Conservation (phyloP, 2,113 vertebrate species). For the Cyprinodon brontotheroides region DNA sequence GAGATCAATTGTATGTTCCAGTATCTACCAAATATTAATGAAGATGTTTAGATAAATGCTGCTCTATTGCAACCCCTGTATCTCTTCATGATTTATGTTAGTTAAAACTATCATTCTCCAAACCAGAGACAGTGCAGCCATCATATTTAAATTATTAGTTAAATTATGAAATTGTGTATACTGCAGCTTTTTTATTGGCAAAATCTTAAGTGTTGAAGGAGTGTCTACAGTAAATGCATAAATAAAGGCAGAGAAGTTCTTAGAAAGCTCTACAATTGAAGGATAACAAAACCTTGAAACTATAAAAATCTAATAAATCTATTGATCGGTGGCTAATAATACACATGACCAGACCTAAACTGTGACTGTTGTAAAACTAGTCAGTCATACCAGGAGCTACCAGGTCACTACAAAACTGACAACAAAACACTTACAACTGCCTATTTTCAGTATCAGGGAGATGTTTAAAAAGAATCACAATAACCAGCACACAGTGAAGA, state of each 20-base stretch:
- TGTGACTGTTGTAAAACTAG: neutral
- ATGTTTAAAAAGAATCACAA: no score
- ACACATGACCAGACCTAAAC: neutral
- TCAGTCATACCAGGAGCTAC: no score
- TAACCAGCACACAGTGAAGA: no score
- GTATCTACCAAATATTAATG: neutral
- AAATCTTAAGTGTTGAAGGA: slow-evolving; percentile 11
- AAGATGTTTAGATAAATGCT: neutral
- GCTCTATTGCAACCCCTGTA: neutral
- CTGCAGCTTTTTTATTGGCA: neutral
- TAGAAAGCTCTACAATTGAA: neutral
- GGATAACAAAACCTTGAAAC: neutral
- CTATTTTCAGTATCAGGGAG: no score
- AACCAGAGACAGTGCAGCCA: neutral
- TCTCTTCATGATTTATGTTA: slow-evolving; percentile 25
- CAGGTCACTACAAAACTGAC: no score
- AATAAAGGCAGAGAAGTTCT: neutral
- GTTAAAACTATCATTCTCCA: neutral
- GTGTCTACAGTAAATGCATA: neutral
- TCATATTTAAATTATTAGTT: neutral
- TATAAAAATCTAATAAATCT: neutral
- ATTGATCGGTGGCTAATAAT: neutral
- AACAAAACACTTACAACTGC: no score
- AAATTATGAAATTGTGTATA: neutral
- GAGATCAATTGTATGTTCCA: no score